phyloP scores from a whole-genome alignment of 1,140 invertebrate genomes.

The Pararge aegeria region DNA sequence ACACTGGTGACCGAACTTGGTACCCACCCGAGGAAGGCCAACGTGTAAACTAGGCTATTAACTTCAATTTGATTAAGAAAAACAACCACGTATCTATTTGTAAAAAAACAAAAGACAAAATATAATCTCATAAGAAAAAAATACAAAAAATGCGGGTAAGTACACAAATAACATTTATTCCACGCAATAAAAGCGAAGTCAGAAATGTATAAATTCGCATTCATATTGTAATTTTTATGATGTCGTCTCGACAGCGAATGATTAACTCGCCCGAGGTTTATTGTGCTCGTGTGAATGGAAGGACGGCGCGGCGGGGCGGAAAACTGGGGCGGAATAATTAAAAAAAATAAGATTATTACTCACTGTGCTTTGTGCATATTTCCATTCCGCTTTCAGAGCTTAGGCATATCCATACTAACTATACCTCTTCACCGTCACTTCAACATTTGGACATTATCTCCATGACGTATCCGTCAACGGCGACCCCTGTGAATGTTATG shows the following conservation, averaged over 20 bases:
- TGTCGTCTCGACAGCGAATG: constrained; percentile 13
- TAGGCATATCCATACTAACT: too few species aligned
- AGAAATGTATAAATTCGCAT: constrained; percentile 10
- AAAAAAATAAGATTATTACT: constrained; percentile 6
- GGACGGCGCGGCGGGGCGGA: not conserved
- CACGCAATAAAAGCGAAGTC: constrained; percentile 1
- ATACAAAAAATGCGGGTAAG: not conserved
- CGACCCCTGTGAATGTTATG: too few species aligned
- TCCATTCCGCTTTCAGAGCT: not conserved
- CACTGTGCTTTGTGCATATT: not conserved
- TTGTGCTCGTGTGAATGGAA: constrained; percentile 8
- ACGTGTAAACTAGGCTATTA: too few species aligned
- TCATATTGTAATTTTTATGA: constrained; percentile 20
- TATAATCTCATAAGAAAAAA: too few species aligned
- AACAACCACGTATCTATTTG: too few species aligned
- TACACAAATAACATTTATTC: constrained; percentile 11
- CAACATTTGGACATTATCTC: too few species aligned
- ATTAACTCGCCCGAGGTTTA: constrained; percentile 3
- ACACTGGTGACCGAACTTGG: too few species aligned
- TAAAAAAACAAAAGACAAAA: too few species aligned
- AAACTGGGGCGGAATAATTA: constrained; percentile 7
- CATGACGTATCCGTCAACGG: too few species aligned
- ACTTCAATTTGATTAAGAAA: too few species aligned
- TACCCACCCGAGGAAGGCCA: too few species aligned
- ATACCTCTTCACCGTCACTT: too few species aligned